phyloP scores from a whole-genome alignment of 2,888 invertebrate species.

The Shargacucullia verbasci region DNA sequence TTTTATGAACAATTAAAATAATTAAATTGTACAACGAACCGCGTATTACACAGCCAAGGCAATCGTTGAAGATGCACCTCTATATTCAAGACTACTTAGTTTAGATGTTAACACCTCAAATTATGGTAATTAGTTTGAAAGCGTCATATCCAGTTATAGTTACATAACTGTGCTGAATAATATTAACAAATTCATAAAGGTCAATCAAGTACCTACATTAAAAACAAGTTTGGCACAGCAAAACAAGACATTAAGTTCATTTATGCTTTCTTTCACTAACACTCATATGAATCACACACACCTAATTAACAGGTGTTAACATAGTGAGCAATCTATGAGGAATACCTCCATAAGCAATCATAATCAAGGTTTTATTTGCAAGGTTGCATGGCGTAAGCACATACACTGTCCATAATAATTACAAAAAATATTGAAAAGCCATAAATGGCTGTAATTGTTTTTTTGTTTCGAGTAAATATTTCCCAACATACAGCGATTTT shows the following conservation, averaged over 20 bases:
- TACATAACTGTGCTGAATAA: conserved; percentile 7
- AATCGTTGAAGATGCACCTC: background rate
- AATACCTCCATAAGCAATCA: conserved; percentile 14
- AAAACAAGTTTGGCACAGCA: background rate
- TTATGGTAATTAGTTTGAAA: conserved; percentile 5
- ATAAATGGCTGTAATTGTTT: too few relatives aligned
- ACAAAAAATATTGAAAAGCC: too few relatives aligned
- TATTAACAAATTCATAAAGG: conserved; percentile 20
- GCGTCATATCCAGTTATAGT: conserved; percentile 5
- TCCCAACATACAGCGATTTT: too few relatives aligned
- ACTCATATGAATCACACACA: background rate
- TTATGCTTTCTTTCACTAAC: too few relatives aligned
- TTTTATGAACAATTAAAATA: too few relatives aligned
- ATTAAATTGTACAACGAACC: too few relatives aligned
- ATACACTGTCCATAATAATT: too few relatives aligned
- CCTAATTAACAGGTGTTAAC: conserved; percentile 29
- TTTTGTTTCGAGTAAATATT: too few relatives aligned
- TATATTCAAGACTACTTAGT: background rate
- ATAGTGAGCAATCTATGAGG: background rate
- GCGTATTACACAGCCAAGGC: too few relatives aligned
- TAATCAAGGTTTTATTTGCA: conserved; percentile 32
- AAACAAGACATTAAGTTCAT: too few relatives aligned
- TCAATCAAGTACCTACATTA: conserved; percentile 6
- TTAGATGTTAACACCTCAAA: conserved; percentile 2
- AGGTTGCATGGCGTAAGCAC: too few relatives aligned